A percentile compares a stretch with the other conserved stretches of the same genome.
Evolutionary conservation across 2,888 invertebrate species (phyloP).

Genomic region (Torymus tubicola): DNA sequence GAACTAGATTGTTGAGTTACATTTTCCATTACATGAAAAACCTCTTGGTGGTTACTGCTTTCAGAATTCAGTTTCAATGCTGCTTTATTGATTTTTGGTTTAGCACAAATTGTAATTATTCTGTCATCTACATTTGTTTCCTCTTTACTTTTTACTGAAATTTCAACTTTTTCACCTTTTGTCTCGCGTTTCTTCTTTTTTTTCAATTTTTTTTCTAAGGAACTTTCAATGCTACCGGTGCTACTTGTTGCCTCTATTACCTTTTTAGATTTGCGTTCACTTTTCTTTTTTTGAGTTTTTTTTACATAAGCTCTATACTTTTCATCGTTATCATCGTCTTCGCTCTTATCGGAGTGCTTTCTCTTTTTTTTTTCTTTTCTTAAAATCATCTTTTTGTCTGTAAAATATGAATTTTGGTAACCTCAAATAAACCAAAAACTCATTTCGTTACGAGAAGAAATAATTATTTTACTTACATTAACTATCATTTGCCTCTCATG

Average conservation of each 20-base stretch:
- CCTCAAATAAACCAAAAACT: no score
- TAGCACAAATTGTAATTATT: conserved; percentile 17
- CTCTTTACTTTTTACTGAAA: no score
- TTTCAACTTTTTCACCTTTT: neutral
- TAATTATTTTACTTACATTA: no score
- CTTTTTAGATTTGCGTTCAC: neutral
- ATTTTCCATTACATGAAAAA: neutral
- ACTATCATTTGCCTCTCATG: no score
- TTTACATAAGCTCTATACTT: conserved; percentile 31
- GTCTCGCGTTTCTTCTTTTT: neutral
- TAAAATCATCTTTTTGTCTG: conserved; percentile 15
- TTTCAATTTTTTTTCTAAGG: neutral
- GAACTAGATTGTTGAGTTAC: neutral
- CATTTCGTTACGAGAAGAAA: no score
- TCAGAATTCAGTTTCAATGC: neutral
- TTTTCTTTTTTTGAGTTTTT: conserved; percentile 26
- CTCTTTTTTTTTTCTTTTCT: conserved; percentile 27
- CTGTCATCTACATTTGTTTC: neutral
- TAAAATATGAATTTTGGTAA: conserved; percentile 6
- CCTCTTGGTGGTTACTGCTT: neutral
- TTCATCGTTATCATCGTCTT: conserved; percentile 20
- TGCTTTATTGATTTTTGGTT: conserved; percentile 32
- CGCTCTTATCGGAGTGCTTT: conserved; percentile 14
- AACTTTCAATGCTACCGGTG: neutral
- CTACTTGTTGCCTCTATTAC: neutral